phyloP scores from a whole-genome alignment of 2,113 vertebrate genomes.

The Myotis lucifugus region DNA sequence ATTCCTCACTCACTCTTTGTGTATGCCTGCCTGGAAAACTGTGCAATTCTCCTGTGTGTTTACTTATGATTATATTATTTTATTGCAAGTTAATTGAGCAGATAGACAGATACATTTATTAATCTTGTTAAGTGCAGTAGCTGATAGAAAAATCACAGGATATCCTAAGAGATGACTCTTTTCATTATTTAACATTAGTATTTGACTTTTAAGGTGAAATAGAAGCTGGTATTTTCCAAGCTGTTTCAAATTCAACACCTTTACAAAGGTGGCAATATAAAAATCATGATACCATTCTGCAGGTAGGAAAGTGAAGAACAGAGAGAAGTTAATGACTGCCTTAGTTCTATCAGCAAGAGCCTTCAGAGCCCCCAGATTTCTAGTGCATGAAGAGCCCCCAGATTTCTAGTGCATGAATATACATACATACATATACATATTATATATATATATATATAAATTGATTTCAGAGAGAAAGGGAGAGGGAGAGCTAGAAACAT shows the following conservation, averaged over 20 bases:
- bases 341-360: conserved; percentile 20
- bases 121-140: conserved; percentile 32
- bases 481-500: no score
- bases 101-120: conserved; percentile 38
- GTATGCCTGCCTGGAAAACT: not conserved
- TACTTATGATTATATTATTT: conserved; percentile 63
- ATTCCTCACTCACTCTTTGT: conserved; percentile 16
- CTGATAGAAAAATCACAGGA: conserved; percentile 51
- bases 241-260: conserved; percentile 50
- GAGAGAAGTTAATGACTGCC: conserved; percentile 14
- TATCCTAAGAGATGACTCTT: conserved; percentile 49
- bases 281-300: not conserved
- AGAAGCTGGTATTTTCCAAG: conserved; percentile 37
- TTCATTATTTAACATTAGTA: conserved; percentile 45
- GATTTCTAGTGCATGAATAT: no score
- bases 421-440: not conserved
- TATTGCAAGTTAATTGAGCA: conserved; percentile 63
- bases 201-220: conserved; percentile 70
- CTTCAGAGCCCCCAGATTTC: not conserved
- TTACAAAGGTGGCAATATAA: conserved; percentile 36
- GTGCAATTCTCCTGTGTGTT: conserved; percentile 42
- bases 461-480: no score
- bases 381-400: not conserved
- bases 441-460: not conserved
- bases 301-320: conserved; percentile 4